Evolutionary conservation across 2,797 vertebrate genomes (phyloP).

Genomic region (Centroberyx gerrardi): DNA sequence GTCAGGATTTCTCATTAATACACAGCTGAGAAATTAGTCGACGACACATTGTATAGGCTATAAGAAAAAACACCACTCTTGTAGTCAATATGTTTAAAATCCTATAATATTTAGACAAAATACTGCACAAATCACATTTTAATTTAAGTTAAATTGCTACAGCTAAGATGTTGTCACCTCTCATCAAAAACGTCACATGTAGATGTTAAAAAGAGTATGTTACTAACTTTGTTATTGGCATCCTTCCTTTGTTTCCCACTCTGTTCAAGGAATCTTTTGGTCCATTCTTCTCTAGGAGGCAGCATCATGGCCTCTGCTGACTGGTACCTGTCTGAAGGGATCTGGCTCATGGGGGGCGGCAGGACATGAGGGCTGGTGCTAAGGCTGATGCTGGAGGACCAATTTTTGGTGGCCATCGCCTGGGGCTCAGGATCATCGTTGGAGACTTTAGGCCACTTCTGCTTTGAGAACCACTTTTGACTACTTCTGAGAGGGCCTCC

Average conservation of each 20-base stretch:
- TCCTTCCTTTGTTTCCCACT: slow-evolving; percentile 76
- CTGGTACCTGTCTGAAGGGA: slow-evolving; percentile 90
- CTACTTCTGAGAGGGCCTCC: slow-evolving; percentile 74
- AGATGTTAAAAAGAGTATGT: background rate
- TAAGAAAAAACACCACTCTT: slow-evolving; percentile 1
- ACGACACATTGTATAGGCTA: background rate
- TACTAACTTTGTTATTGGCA: slow-evolving; percentile 72
- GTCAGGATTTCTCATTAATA: slow-evolving; percentile 26
- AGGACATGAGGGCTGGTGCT: slow-evolving; percentile 84
- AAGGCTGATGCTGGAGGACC: slow-evolving; percentile 70
- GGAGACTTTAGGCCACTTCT: slow-evolving; percentile 90
- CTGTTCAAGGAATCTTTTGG: slow-evolving; percentile 89
- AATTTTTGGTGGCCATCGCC: slow-evolving; percentile 83
- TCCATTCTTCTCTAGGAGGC: slow-evolving; percentile 89
- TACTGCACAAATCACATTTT: background rate
- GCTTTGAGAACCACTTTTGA: slow-evolving; percentile 92
- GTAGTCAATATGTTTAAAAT: background rate
- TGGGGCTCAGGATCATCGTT: slow-evolving; percentile 87
- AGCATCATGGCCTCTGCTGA: slow-evolving; percentile 85
- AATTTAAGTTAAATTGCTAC: background rate
- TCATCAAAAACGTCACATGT: background rate
- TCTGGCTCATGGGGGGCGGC: slow-evolving; percentile 92
- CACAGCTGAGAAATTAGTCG: background rate
- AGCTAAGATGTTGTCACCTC: background rate
- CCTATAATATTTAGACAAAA: background rate